A percentile compares a stretch with the other conserved stretches of the same genome.
These are phyloP conservation scores for Lochmaea crataegi DNA, from an alignment of 2,888 invertebrate species.

Conservation along the genomic window DNA sequence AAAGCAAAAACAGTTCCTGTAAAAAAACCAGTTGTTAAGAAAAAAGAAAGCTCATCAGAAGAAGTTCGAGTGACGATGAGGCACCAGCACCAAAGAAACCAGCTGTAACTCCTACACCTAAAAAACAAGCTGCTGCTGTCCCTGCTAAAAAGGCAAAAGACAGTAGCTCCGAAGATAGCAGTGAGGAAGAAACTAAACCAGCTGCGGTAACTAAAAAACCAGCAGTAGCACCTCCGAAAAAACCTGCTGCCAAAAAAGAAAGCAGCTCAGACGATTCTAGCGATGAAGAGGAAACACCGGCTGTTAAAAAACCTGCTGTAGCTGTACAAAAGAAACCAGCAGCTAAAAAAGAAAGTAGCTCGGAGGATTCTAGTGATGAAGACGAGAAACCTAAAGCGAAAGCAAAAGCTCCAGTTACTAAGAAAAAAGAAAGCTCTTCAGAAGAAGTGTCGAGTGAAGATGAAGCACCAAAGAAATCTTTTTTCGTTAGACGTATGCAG, in stretches of 20 bases:
- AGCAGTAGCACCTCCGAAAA: constrained; percentile 33
- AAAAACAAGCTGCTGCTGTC: constrained; percentile 31
- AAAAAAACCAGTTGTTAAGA: constrained; percentile 37
- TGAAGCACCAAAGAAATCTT: constrained; percentile 59
- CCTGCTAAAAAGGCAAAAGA: constrained; percentile 42
- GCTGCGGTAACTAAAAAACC: constrained; percentile 32
- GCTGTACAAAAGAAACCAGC: constrained; percentile 52
- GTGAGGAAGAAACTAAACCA: constrained; percentile 52
- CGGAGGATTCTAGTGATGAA: constrained; percentile 37
- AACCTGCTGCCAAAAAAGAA: constrained; percentile 52
- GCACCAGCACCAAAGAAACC: constrained; percentile 57
- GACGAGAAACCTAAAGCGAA: constrained; percentile 49
- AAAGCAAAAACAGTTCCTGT: constrained; percentile 48
- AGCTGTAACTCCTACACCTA: constrained; percentile 43
- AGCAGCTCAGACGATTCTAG: constrained; percentile 61
- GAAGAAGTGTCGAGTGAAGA: constrained; percentile 18
- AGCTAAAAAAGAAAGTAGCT: constrained; percentile 58
- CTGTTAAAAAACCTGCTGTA: not conserved
- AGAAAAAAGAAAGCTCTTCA: constrained; percentile 21
- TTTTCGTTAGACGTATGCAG: no score
- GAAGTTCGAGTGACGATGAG: constrained; percentile 18
- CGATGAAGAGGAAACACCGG: constrained; percentile 43
- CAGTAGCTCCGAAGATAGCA: constrained; percentile 61
- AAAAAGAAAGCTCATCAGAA: constrained; percentile 19
- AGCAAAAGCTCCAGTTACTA: constrained; percentile 42